Conservation (phyloP, 37 sponge, comb jelly and placozoan genomes). For the Tethya wilhelma region DNA sequence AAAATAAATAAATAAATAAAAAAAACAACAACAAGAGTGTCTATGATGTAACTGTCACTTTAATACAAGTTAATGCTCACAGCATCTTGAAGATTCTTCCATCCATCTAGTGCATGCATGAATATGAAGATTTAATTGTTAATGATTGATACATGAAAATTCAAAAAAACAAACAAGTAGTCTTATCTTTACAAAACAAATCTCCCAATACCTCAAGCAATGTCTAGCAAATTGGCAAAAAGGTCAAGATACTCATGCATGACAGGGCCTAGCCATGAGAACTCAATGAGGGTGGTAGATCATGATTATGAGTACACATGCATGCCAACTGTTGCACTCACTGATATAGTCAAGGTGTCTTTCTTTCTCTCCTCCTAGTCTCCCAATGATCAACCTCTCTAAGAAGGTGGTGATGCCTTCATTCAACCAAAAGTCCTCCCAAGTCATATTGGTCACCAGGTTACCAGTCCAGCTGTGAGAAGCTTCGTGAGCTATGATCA, state of each 20-base stretch:
- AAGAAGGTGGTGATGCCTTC: conserved; percentile 93
- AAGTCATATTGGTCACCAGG: conserved; percentile 88
- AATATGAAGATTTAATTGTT: not conserved
- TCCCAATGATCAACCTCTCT: conserved; percentile 83
- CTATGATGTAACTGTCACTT: not conserved
- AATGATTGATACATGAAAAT: not conserved
- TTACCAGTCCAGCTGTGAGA: conserved; percentile 99
- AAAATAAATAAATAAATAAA: not conserved
- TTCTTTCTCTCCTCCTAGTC: conserved; percentile 64
- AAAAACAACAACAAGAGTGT: not conserved
- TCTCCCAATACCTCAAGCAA: too few species aligned
- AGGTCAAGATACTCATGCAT: too few species aligned
- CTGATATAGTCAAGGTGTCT: conserved; percentile 66
- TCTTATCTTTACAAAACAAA: too few species aligned
- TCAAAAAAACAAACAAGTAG: not conserved
- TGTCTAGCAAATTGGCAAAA: too few species aligned
- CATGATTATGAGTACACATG: not conserved
- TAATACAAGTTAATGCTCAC: conserved; percentile 63
- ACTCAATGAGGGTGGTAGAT: not conserved
- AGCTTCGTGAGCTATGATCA: conserved; percentile 93
- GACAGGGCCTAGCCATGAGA: too few species aligned
- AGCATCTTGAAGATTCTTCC: conserved; percentile 66
- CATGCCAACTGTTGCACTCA: conserved; percentile 18
- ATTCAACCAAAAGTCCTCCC: conserved; percentile 98
- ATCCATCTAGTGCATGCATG: conserved; percentile 48